Evolutionary conservation across 2,888 invertebrate genomes (phyloP), one percentile per base, ranked within the genome.

Genomic region (Heliconius ismenius): DNA sequence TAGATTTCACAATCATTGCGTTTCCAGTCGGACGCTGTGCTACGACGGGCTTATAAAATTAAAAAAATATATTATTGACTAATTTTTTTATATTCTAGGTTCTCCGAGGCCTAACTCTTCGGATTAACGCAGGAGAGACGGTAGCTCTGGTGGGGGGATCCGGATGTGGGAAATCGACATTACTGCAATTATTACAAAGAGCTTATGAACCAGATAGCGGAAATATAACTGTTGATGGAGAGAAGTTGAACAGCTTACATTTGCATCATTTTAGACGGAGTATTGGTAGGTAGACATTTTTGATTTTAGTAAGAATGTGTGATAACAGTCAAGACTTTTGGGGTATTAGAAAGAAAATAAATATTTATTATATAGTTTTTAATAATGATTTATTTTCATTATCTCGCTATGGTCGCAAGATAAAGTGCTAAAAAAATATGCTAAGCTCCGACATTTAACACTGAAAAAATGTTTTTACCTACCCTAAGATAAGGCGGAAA

Each of bases 161-260:
- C 6, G 97, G 98, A 0, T 97, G 97, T 87, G 98, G 98, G 67
- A 98, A 98, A 90, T 97, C 97, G 2, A 98, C 98, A 0, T 94
- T 96, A 63, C 92, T 98, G 79, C 97, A 98, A 85, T 92, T 98
- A 67, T 91, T 97, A 83, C 97, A 97, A 85, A 90, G 97, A 21
- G 95, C 97, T 82, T 97, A 97, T 87, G 96, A 97, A 86, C 96
- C 97, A 0, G 88, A 89, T 11, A 90, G 92, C 63, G 96, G 96
- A 10, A 83, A 82, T 86, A 93, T 97, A 65, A 86, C 89, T 9
- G 89, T 97, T 7, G 97, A 97, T 84, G 96, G 95, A 0, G 91
- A 92, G 10, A 93, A 95, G 81, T 92, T 97, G 26, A 90, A 93
- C 4, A 92, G 95, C 13, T 86, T 98, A 63, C 96, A 98, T 84